phyloP scores from a whole-genome alignment of 1,140 invertebrate genomes.

The Sarcophaga peregrina region DNA sequence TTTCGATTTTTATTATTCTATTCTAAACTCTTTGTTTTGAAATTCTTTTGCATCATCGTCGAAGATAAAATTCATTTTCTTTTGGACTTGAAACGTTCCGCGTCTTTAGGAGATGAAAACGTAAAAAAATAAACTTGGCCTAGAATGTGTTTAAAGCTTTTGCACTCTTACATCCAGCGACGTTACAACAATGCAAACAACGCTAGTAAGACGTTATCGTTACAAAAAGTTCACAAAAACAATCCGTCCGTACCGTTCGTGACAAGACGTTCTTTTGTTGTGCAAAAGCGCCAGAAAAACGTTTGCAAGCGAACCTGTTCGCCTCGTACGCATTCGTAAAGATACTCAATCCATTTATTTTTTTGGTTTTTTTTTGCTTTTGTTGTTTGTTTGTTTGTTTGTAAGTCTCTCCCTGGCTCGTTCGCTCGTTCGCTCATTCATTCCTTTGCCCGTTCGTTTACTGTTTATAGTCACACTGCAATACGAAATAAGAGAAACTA shows the following conservation, averaged over 20 bases:
- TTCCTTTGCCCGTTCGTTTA: neutral
- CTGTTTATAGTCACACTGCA: neutral
- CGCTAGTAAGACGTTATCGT: constrained; percentile 44
- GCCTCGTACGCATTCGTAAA: constrained; percentile 35
- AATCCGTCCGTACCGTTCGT: constrained; percentile 57
- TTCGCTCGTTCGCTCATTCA: neutral
- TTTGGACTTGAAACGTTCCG: constrained; percentile 16
- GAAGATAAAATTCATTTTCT: constrained; percentile 3
- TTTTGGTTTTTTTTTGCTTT: neutral
- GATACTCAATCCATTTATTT: neutral
- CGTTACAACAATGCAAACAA: constrained; percentile 45
- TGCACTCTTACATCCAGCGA: neutral
- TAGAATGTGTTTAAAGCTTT: neutral
- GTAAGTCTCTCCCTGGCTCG: neutral
- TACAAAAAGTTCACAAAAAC: constrained; percentile 49
- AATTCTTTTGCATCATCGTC: neutral
- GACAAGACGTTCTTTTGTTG: constrained; percentile 64
- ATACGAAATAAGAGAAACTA: neutral
- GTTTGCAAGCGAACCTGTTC: constrained; percentile 58
- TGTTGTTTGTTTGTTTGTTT: neutral
- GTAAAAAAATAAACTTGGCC: constrained; percentile 1
- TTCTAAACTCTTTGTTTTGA: neutral
- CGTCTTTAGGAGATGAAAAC: neutral
- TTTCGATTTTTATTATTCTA: neutral
- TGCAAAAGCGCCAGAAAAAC: constrained; percentile 54